phyloP scores from a whole-genome alignment of 2,113 vertebrate genomes.

The Brachirus orientalis region DNA sequence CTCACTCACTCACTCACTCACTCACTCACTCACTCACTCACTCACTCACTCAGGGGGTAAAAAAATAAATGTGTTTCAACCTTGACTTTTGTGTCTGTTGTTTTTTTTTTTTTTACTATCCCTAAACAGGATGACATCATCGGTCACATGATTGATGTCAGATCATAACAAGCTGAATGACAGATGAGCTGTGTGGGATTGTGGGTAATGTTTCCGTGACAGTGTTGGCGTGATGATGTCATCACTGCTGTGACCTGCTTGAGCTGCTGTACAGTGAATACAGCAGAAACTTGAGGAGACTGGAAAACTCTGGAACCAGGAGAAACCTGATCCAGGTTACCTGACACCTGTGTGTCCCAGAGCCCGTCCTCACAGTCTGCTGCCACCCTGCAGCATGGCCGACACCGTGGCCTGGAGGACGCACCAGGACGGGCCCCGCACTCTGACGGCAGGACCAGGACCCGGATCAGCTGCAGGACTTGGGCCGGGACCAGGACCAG shows the following conservation, averaged over 20 bases:
- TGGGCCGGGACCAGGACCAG: neutral
- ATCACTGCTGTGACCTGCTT: slow-evolving; percentile 10
- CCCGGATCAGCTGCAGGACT: too few relatives aligned
- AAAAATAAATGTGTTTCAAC: slow-evolving; percentile 33
- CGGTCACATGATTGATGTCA: too few relatives aligned
- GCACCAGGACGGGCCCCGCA: slow-evolving; percentile 43
- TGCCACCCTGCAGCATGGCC: slow-evolving; percentile 47
- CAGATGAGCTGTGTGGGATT: neutral
- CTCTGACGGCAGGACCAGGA: slow-evolving; percentile 26
- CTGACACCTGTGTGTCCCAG: slow-evolving; percentile 36
- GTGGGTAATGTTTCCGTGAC: slow-evolving; percentile 46
- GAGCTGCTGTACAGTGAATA: slow-evolving; percentile 32
- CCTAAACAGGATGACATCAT: neutral
- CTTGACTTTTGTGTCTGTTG: neutral
- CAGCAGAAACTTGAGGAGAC: slow-evolving; percentile 57
- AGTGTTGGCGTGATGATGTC: slow-evolving; percentile 10
- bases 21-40: neutral
- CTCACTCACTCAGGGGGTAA: slow-evolving; percentile 59
- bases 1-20: slow-evolving; percentile 2
- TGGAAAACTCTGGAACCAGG: slow-evolving; percentile 58
- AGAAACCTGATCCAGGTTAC: slow-evolving; percentile 60
- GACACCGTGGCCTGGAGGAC: slow-evolving; percentile 46
- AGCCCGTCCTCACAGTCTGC: slow-evolving; percentile 35
- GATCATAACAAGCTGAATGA: neutral
- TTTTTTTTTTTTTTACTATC: neutral